Base-by-base conservation (phyloP, 30 jellyfish, hydroid and myxozoan genomes). In the Pelagia noctiluca region DNA sequence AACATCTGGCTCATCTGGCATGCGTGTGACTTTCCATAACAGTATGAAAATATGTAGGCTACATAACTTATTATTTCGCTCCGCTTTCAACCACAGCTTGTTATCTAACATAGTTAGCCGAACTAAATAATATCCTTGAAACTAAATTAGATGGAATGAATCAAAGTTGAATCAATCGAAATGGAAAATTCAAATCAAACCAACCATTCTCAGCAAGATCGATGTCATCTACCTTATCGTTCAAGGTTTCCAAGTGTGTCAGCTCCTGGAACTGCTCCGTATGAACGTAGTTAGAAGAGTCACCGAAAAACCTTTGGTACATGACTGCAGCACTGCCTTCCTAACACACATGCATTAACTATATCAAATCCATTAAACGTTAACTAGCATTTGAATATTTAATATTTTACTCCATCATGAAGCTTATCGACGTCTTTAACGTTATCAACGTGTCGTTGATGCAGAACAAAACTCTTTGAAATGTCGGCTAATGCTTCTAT, bases 401-500 rank as follows among this genome's bases (percentile, higher is more conserved):
- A 42, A 42, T 42, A 5, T 42, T 42, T 42, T 42, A 16, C 16
- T 5, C 16, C 8, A 5, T 42, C 8, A 16, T 5, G 57, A 42
- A 42, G 16, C 16, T 42, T 42, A 5, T 42, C 57, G 57, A 16
- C n/a, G n/a, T n/a, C 57, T 42, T 42, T 42, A 8, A 42, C 57
- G 57, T 5, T 42, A 42, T 16, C 57, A 16, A 42, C 21, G 68
- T 30, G 57, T 42, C 68, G 7, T 3, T 52, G 68, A 4, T 19
- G 21, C 26, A 52, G 68, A 52, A 52, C 68, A 52, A 52, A 52
- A 19, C 68, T 3, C 68, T 52, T 52, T 10, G 2, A 8, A 52
- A 52, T 30, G 57, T 42, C 68, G 16, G 12, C 26, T n/a, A n/a
- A 52, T 52, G 68, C 68, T 52, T 3, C 68, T 19, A 52, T 52